Evolutionary conservation across 1,140 invertebrate species (phyloP).

Genomic region (Penaeus chinensis): DNA sequence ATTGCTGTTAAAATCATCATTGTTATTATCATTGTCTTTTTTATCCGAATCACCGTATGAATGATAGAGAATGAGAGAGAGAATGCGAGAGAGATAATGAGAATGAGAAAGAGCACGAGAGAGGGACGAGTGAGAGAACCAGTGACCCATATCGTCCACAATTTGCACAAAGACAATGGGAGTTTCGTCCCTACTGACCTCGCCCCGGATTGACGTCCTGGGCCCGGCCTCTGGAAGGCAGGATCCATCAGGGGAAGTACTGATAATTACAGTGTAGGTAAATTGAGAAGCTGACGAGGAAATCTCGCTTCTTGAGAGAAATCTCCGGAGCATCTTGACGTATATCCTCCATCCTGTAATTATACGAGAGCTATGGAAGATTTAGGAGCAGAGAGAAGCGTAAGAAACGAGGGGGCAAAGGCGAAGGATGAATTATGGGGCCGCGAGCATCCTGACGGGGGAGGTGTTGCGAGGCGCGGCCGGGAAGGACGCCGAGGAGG

Average conservation of each 20-base stretch:
- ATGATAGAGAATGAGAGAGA: neutral
- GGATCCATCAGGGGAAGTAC: conserved; percentile 56
- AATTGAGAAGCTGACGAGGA: conserved; percentile 60
- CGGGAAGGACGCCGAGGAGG: neutral
- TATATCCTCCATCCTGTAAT: conserved; percentile 56
- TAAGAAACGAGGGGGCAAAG: conserved; percentile 44
- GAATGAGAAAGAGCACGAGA: neutral
- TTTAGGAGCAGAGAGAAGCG: conserved; percentile 55
- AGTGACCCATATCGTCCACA: conserved; percentile 8
- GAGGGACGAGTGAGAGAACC: neutral
- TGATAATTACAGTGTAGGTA: conserved; percentile 60
- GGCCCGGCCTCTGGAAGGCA: conserved; percentile 18
- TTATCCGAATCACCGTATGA: neutral
- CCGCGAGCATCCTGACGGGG: neutral
- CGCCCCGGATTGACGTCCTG: neutral
- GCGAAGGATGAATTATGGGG: conserved; percentile 27
- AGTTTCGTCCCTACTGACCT: conserved; percentile 24
- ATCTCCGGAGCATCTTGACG: conserved; percentile 57
- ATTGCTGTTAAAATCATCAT: too few species aligned
- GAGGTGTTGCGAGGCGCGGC: conserved; percentile 7
- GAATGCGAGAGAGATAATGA: neutral
- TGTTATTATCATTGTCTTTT: too few species aligned
- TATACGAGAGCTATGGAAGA: conserved; percentile 58
- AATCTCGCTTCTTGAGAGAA: conserved; percentile 52
- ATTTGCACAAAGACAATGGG: conserved; percentile 26